Base-by-base conservation (phyloP, 2,113 vertebrate species). In the Corapipo altera region DNA sequence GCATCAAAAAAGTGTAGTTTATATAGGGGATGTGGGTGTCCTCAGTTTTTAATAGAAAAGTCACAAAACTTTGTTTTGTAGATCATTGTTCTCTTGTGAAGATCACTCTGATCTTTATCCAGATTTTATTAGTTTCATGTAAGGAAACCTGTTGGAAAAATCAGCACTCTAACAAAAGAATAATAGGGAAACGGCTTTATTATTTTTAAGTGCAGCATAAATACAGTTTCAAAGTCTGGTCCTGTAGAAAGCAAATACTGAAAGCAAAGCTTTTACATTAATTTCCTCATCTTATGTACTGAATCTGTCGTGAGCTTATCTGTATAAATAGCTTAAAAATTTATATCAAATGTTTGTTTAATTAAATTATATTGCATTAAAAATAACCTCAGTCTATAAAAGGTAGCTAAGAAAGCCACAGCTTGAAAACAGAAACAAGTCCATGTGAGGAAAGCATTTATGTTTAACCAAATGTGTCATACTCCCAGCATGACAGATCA, bases 401-500 rank as follows among this genome's bases (percentile, higher is more conserved):
- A 77, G 33, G 21, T 32, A 79, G 76, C 46, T 85, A 86, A 88
- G 72, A 88, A 85, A 86, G 28, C 33, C 3, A 3, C 27, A 84
- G 28, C 44, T 74, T 49, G 14, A 65, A 82, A 85, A 46, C 9
- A 67, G 51, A 46, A 80, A 33, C 16, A 54, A 19, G 18, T 84
- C 6, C 20, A 5, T 46, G 3, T 39, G 41, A 93, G 58, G 21
- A 93, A 39, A 43, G 15, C 27, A 44, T 77, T 80, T 88, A 8
- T 55, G 48, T 95, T 67, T 72, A 88, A 79, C 28, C 27, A 48
- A 61, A 69, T 32, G 52, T 85, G 41, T 77, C 57, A 30, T 69
- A 48, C 5, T 21, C 19, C 39, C 59, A 49, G 23, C 6, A 1
- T 62, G 55, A 76, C 64, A 67, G 26, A 65, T 71, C 0, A 0